Evolutionary conservation across 1,140 invertebrate species (phyloP).

Genomic region (Telenomus remus): DNA sequence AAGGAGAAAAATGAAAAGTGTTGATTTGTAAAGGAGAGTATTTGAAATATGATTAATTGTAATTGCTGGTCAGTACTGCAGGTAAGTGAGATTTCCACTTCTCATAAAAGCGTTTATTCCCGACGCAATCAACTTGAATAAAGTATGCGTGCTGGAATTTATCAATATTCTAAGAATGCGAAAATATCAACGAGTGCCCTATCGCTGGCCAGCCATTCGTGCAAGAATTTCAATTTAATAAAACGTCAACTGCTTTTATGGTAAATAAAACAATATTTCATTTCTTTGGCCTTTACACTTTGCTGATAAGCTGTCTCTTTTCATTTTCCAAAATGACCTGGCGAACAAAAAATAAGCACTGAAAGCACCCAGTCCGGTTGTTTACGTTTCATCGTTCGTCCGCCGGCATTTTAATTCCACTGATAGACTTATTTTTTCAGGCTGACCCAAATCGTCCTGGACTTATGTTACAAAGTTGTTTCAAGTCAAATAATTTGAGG

Average conservation of each 20-base stretch:
- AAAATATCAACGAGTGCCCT: slow-evolving; percentile 23
- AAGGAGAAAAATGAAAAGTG: slow-evolving; percentile 19
- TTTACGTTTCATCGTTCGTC: too few species aligned
- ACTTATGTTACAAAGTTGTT: too few species aligned
- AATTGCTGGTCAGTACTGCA: slow-evolving; percentile 32
- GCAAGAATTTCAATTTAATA: slow-evolving; percentile 65
- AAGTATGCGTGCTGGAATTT: slow-evolving; percentile 60
- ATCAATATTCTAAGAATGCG: slow-evolving; percentile 63
- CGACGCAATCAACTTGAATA: slow-evolving; percentile 48
- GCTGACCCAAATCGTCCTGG: too few species aligned
- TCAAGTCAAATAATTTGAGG: too few species aligned
- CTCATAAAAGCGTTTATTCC: slow-evolving; percentile 37
- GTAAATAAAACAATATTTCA: slow-evolving; percentile 65
- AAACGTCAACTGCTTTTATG: slow-evolving; percentile 62
- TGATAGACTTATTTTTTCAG: too few species aligned
- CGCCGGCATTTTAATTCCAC: too few species aligned
- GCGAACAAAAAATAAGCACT: too few species aligned
- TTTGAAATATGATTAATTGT: slow-evolving; percentile 35
- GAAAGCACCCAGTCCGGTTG: too few species aligned
- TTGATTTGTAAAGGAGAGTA: too few species aligned
- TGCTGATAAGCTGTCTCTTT: too few species aligned
- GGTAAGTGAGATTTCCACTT: slow-evolving; percentile 33
- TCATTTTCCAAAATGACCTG: too few species aligned
- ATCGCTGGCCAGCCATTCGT: slow-evolving; percentile 5
- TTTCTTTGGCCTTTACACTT: slow-evolving; percentile 15